Evolutionary conservation across 2,888 invertebrate species (phyloP).

Genomic region (Spialia ferax): DNA sequence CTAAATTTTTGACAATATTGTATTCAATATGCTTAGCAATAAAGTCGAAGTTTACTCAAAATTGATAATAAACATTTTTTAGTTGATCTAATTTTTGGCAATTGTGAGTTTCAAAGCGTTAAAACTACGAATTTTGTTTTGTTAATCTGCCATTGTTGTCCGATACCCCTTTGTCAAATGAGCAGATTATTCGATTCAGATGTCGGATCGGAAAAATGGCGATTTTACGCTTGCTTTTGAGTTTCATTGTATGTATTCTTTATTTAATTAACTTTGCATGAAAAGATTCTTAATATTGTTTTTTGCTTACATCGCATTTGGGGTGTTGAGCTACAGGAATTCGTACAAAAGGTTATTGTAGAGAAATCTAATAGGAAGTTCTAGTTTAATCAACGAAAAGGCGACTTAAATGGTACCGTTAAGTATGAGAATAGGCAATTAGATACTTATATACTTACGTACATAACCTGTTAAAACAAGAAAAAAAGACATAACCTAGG

Average conservation of each 20-base stretch:
- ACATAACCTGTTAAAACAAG: no score
- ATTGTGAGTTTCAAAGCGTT: conserved; percentile 35
- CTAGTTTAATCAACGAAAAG: no score
- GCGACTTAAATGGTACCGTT: no score
- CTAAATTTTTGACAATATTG: not conserved
- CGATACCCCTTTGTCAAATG: conserved; percentile 52
- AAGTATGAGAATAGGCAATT: no score
- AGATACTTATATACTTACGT: no score
- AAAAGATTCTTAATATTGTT: conserved; percentile 2
- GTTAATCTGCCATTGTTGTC: conserved; percentile 46
- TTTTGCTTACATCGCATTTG: not conserved
- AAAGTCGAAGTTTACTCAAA: conserved; percentile 15
- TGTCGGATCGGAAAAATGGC: conserved; percentile 41
- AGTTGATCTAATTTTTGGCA: conserved; percentile 37
- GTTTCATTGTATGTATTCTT: conserved; percentile 28
- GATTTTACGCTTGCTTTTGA: conserved; percentile 49
- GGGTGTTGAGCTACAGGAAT: not conserved
- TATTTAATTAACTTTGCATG: conserved; percentile 19
- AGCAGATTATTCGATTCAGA: conserved; percentile 53
- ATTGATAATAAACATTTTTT: not conserved
- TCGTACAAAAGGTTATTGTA: not conserved
- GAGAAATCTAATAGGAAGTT: no score
- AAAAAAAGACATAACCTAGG: no score
- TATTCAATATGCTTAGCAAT: not conserved
- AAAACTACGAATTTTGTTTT: conserved; percentile 47